Conservation (phyloP, 2,888 invertebrate species). For the Pherbina coryleti region DNA sequence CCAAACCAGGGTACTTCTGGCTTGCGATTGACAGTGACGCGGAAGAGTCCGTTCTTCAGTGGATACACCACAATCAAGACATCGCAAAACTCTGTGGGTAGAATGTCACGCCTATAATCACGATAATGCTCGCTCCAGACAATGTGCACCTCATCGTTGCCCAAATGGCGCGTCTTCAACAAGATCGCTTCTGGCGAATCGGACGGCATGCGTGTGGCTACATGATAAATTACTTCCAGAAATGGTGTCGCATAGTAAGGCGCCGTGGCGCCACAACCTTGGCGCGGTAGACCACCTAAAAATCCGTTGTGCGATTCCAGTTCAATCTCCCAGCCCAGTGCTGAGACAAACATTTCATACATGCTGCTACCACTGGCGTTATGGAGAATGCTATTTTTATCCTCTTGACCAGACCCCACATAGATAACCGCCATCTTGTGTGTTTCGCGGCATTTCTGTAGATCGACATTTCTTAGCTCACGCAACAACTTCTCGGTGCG, state of each 20-base stretch:
- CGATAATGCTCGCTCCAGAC: slow-evolving; percentile 99
- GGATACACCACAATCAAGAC: slow-evolving; percentile 97
- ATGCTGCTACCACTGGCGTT: slow-evolving; percentile 93
- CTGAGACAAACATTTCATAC: slow-evolving; percentile 87
- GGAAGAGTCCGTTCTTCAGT: slow-evolving; percentile 84
- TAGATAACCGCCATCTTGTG: slow-evolving; percentile 98
- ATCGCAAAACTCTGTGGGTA: slow-evolving; percentile 99
- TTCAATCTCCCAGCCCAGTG: slow-evolving; percentile 82
- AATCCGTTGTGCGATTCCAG: slow-evolving; percentile 96
- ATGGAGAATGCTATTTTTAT: slow-evolving; percentile 88
- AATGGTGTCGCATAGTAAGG: slow-evolving; percentile 96
- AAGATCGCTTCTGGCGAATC: slow-evolving; percentile 88
- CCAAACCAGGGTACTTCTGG: slow-evolving; percentile 95
- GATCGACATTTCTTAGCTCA: slow-evolving; percentile 93
- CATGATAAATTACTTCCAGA: slow-evolving; percentile 94
- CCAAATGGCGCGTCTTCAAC: slow-evolving; percentile 94
- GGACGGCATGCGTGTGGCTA: slow-evolving; percentile 96
- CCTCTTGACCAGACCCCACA: slow-evolving; percentile 97
- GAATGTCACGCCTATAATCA: slow-evolving; percentile 95
- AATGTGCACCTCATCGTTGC: slow-evolving; percentile 98
- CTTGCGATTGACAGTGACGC: slow-evolving; percentile 90
- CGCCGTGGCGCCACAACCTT: slow-evolving; percentile 90
- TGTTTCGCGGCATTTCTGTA: slow-evolving; percentile 90
- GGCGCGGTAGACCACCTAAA: slow-evolving; percentile 91
- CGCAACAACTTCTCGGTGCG: slow-evolving; percentile 90